Conservation (phyloP, 2,113 vertebrate genomes). For the Nycticryphes semicollaris region DNA sequence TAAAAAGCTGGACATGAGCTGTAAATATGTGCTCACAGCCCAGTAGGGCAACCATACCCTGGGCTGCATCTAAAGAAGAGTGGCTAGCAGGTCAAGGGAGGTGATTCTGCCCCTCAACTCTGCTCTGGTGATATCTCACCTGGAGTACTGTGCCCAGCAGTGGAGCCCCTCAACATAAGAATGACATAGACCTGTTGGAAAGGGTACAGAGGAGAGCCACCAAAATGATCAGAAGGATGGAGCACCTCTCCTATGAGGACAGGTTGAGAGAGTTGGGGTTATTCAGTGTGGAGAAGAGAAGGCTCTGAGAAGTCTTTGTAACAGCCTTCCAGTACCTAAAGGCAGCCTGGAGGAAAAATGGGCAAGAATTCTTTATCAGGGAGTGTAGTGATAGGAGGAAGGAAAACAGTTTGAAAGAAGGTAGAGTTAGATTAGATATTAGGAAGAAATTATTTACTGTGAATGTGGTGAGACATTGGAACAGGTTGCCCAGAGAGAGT, state of each 20-base stretch:
- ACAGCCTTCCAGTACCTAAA: background rate
- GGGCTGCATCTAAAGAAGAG: background rate
- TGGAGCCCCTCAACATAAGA: background rate
- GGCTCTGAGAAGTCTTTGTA: background rate
- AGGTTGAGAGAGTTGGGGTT: background rate
- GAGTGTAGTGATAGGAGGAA: background rate
- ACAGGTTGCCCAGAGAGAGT: background rate
- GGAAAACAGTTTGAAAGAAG: background rate
- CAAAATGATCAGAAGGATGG: background rate
- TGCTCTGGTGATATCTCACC: background rate
- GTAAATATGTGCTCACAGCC: background rate
- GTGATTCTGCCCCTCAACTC: background rate
- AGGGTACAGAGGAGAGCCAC: background rate
- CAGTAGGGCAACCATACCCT: no score
- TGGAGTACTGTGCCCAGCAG: background rate
- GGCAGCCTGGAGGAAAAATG: background rate
- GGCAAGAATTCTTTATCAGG: background rate
- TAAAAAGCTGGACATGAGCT: background rate
- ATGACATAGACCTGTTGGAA: background rate
- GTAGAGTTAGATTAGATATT: background rate
- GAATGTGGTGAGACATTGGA: background rate
- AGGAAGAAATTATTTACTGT: background rate
- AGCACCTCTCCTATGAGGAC: background rate
- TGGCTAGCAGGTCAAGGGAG: background rate
- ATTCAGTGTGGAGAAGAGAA: background rate